Conservation (phyloP, 1,140 invertebrate genomes). For the Coenobita brevimanus region DNA sequence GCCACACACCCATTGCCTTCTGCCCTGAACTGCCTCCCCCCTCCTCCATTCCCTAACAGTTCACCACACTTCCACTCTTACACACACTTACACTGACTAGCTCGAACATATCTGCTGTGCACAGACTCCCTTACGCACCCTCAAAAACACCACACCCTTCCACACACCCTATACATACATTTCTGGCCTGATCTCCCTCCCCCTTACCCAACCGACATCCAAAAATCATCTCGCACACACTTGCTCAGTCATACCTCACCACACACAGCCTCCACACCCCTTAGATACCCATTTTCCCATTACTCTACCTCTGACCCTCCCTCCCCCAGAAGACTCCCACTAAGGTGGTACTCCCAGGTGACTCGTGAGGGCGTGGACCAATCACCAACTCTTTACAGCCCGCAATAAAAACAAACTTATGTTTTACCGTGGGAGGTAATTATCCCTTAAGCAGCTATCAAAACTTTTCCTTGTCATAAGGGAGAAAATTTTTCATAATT, state of each 20-base stretch:
- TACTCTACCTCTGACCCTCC: not conserved
- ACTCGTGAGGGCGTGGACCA: not conserved
- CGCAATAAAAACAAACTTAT: slow-evolving; percentile 32
- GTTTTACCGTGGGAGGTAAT: not conserved
- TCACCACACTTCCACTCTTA: no score
- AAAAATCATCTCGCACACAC: no score
- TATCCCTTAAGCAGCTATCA: slow-evolving; percentile 21
- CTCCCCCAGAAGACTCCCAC: not conserved
- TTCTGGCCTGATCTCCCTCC: no score
- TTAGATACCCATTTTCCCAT: not conserved
- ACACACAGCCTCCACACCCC: no score
- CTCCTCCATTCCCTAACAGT: not conserved
- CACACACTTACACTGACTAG: no score
- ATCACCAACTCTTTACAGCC: slow-evolving; percentile 19
- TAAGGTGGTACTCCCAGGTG: not conserved
- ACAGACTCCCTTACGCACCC: no score
- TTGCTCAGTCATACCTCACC: no score
- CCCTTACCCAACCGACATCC: no score
- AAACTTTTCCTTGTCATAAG: slow-evolving; percentile 30
- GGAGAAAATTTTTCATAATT: slow-evolving; percentile 13
- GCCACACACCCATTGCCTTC: not conserved
- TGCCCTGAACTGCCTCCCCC: not conserved
- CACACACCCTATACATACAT: no score
- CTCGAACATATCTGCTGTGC: no score
- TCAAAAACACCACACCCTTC: no score